Conservation (phyloP, 2,888 invertebrate genomes). For the Tipula helvola region DNA sequence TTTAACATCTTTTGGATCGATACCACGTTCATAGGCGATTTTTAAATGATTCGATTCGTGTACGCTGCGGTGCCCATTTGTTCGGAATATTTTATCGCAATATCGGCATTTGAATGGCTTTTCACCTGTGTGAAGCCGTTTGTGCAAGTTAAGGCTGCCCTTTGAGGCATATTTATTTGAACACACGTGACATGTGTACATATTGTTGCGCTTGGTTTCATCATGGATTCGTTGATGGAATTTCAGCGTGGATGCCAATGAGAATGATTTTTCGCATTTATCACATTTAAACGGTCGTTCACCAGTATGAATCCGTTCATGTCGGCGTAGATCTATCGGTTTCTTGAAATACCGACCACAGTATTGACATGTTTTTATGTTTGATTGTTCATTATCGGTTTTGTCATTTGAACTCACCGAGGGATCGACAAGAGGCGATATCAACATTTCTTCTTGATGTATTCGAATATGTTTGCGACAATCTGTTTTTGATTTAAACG, state of each 20-base stretch:
- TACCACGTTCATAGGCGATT: neutral
- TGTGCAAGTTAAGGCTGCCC: slow-evolving; percentile 24
- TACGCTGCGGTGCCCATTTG: slow-evolving; percentile 25
- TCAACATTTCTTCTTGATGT: slow-evolving; percentile 14
- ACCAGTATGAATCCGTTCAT: slow-evolving; percentile 22
- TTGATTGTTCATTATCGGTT: neutral
- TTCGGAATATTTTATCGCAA: slow-evolving; percentile 24
- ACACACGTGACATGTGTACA: slow-evolving; percentile 21
- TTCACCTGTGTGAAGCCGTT: slow-evolving; percentile 27
- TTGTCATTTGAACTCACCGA: neutral
- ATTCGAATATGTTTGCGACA: slow-evolving; percentile 18
- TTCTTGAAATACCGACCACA: slow-evolving; percentile 16
- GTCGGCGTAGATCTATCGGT: slow-evolving; percentile 22
- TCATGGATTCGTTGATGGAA: slow-evolving; percentile 20
- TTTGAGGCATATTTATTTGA: slow-evolving; percentile 23
- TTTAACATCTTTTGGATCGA: neutral
- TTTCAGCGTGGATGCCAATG: slow-evolving; percentile 19
- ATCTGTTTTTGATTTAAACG: slow-evolving; percentile 17
- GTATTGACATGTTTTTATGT: neutral
- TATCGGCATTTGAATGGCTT: slow-evolving; percentile 24
- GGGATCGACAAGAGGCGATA: no score
- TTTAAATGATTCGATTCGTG: slow-evolving; percentile 17
- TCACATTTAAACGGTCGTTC: slow-evolving; percentile 21
- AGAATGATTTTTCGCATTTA: slow-evolving; percentile 19
- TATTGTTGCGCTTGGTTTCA: slow-evolving; percentile 15